A percentile compares a stretch with the other conserved stretches of the same genome.
These are phyloP conservation scores for Candidula unifasciata DNA, from an alignment of 2,888 invertebrate species.

Conservation along the genomic window DNA sequence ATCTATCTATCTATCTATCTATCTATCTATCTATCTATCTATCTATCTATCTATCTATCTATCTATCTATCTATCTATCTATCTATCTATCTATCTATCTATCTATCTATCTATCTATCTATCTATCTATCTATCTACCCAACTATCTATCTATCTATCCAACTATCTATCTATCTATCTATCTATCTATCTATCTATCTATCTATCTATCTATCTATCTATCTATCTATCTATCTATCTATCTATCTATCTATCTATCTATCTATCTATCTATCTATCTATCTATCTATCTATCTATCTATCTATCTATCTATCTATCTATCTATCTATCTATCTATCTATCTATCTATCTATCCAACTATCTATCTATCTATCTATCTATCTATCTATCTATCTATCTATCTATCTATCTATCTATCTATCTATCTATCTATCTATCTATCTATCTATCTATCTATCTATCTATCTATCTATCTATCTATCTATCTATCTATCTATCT, in stretches of 20 bases:
- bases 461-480: not conserved
- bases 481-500: not conserved
- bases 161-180: too few species aligned
- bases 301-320: not conserved
- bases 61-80: too few species aligned
- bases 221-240: not conserved
- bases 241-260: not conserved
- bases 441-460: not conserved
- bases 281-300: not conserved
- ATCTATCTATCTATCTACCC: not conserved
- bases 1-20: too few species aligned
- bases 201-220: not conserved
- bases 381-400: too few species aligned
- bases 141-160: too few species aligned
- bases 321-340: not conserved
- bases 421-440: not conserved
- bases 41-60: too few species aligned
- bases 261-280: not conserved
- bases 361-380: too few species aligned
- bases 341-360: too few species aligned
- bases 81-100: too few species aligned
- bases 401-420: not conserved
- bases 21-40: too few species aligned
- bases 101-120: not conserved
- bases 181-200: not conserved